Evolutionary conservation across 2,888 invertebrate genomes (phyloP), one percentile per base, ranked within the genome.

Genomic region (Dynastes maya): DNA sequence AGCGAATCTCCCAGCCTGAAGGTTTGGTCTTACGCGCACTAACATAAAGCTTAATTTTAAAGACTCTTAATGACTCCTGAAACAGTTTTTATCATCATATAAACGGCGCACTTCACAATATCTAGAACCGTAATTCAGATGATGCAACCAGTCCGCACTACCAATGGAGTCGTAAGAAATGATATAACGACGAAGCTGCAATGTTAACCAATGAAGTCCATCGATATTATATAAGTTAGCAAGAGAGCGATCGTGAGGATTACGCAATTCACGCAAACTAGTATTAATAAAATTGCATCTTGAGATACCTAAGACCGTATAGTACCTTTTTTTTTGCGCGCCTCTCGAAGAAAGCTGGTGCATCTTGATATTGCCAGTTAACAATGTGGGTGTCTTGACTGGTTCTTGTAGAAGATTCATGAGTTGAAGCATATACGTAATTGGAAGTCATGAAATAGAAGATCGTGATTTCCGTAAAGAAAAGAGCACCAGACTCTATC

Each of bases 161-260:
- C n/a, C 6, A 70, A 70, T 53, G 53, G 29, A 70, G 32, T 13
- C 51, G 5, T n/a, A 70, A 51, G 68, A 53, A 70, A 70, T 70
- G 70, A 70, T 70, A 70, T 70, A 70, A 70, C 70, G 13, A 29
- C 16, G 40, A 29, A 32, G 55, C 16, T 55, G 22, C 22, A 16
- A 8, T 8, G 22, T 8, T 55, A 55, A 63, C 9, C 32, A 8
- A 13, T 4, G 27, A 6, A 32, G 13, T 63, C 29, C 27, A 3
- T 11, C 63, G 63, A 32, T 32, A 29, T 68, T 68, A 68, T 51
- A 13, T 51, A 68, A 68, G 27, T 27, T 51, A 13, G 51, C 51
- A 29, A 68, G 68, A 49, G 68, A 29, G 29, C 49, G 27, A 49
- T 13, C 27, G 27, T 32, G 51, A 29, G 11, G 5, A 51, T 29